Evolutionary conservation across 2,113 vertebrate species (phyloP).

Genomic region (Loxodonta africana): DNA sequence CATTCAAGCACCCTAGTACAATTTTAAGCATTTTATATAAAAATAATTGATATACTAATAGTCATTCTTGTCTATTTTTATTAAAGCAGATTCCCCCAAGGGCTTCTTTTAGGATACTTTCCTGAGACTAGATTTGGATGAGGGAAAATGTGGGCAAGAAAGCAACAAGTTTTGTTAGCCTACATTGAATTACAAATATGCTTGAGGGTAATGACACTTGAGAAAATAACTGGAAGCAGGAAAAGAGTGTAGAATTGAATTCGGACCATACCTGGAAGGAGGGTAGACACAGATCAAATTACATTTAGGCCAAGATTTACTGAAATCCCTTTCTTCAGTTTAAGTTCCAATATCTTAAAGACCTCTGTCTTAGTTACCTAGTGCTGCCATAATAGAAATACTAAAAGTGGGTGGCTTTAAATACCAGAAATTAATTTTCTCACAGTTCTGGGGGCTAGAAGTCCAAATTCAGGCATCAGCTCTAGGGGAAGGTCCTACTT

Average conservation of each 20-base stretch:
- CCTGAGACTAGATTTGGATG: background rate
- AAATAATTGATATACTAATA: conserved; percentile 32
- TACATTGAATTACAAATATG: conserved; percentile 17
- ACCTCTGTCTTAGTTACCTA: background rate
- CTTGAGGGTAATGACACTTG: conserved; percentile 4
- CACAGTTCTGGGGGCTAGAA: background rate
- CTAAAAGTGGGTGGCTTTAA: background rate
- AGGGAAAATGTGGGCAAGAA: too few relatives aligned
- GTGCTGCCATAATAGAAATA: background rate
- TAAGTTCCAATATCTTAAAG: conserved; percentile 18
- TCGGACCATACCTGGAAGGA: background rate
- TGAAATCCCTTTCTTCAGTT: background rate
- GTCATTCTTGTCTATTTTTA: conserved; percentile 46
- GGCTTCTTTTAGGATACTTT: background rate
- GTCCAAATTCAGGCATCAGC: background rate
- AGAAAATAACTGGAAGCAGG: conserved; percentile 3
- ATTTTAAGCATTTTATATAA: conserved; percentile 41
- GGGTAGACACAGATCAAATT: background rate
- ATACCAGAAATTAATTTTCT: background rate
- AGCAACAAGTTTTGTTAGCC: background rate
- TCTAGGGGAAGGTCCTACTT: background rate
- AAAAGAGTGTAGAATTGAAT: background rate
- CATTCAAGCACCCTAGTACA: conserved; percentile 14
- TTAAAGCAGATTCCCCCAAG: conserved; percentile 28
- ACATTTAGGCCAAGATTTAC: background rate